Evolutionary conservation across 2,888 invertebrate species (phyloP), one percentile per base, ranked within the genome.

Genomic region (Mimumesa dahlbomi): DNA sequence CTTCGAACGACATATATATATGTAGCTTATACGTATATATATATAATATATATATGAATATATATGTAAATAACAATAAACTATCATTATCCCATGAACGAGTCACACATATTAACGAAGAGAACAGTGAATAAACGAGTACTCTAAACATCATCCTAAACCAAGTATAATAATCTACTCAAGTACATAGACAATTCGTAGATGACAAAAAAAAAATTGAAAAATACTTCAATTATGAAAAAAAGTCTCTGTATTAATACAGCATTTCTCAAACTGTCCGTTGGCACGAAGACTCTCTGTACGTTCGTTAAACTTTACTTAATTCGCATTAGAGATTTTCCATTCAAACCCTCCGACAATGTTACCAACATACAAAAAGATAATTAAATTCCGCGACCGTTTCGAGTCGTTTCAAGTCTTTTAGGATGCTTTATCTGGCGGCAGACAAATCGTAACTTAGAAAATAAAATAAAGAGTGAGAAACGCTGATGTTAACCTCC

Each of bases 261-360:
- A 77, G 74, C 61, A 74, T 77, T 77, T 77, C 78, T 77, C 78
- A 77, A 54, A 77, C 78, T 61, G 36, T 66, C 21, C 16, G n/a
- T 11, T 13, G 25, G 19, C n/a, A 14, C 14, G 11, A 48, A 19
- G 45, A 21, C n/a, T 36, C 3, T 19, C 45, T 21, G 21, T 45
- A 6, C 6, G 18, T 16, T 19, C 6, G n/a, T 45, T n/a, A 19
- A 19, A 19, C 45, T 45, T 19, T 45, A 45, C n/a, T n/a, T n/a
- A n/a, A n/a, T n/a, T n/a, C n/a, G n/a, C n/a, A n/a, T n/a, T n/a
- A n/a, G n/a, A n/a, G n/a, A n/a, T n/a, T n/a, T n/a, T n/a, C n/a
- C n/a, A n/a, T n/a, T n/a, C n/a, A n/a, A n/a, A n/a, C n/a, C n/a
- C n/a, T n/a, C n/a, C n/a, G n/a, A n/a, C n/a, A n/a, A n/a, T n/a